phyloP scores from a whole-genome alignment of 2,797 vertebrate genomes.

The Myiothlypis chrysogaster region DNA sequence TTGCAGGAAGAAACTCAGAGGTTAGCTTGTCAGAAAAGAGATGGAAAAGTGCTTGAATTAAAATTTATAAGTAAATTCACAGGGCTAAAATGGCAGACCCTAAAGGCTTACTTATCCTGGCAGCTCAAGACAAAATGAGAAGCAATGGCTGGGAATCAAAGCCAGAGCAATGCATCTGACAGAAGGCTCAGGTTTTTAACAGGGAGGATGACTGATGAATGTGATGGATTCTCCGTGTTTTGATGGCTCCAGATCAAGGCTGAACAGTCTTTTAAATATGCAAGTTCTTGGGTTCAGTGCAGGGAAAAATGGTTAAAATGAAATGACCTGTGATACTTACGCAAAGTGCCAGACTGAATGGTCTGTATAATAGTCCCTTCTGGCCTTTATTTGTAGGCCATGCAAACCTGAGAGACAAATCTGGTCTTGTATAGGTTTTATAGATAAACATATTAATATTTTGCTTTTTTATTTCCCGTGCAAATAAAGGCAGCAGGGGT shows the following conservation, averaged over 20 bases:
- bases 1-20: neutral
- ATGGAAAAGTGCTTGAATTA: neutral
- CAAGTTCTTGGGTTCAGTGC: neutral
- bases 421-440: neutral
- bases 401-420: neutral
- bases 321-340: neutral
- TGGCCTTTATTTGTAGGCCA: neutral
- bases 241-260: conserved; percentile 24
- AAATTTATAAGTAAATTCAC: neutral
- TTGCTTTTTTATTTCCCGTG: neutral
- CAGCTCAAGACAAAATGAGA: neutral
- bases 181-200: neutral
- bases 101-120: neutral
- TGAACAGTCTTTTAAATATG: neutral
- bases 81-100: neutral
- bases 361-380: neutral
- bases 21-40: neutral
- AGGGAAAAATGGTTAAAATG: neutral
- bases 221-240: conserved; percentile 16
- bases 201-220: neutral
- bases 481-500: neutral
- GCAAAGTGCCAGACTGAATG: neutral
- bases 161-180: neutral
- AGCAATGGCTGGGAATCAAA: neutral
- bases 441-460: neutral